Evolutionary conservation across 2,888 invertebrate species (phyloP).

Genomic region (Hartigia nigra): DNA sequence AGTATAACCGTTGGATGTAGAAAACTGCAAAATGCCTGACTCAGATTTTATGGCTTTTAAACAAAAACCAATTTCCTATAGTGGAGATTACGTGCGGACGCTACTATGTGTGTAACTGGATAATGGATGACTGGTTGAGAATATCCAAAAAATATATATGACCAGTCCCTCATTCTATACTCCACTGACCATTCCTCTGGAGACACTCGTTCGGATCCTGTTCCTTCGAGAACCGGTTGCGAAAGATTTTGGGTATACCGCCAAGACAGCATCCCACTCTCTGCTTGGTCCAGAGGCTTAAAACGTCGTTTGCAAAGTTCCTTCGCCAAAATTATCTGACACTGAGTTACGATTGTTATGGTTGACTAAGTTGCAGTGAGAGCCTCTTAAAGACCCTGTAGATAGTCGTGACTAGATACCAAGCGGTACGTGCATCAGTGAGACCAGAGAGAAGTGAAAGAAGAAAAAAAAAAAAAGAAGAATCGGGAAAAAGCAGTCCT

Average conservation of each 20-base stretch:
- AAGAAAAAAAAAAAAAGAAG: not conserved
- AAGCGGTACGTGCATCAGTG: not conserved
- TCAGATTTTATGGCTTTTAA: too few relatives aligned
- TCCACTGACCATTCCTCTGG: constrained; percentile 8
- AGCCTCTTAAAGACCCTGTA: not conserved
- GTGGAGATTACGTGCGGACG: not conserved
- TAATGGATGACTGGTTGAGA: not conserved
- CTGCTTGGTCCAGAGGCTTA: not conserved
- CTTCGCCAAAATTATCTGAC: not conserved
- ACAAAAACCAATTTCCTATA: too few relatives aligned
- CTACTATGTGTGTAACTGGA: not conserved
- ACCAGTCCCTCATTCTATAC: not conserved
- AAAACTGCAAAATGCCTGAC: not conserved
- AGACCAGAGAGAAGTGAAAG: not conserved
- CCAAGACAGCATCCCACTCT: constrained; percentile 1
- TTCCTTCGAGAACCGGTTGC: constrained; percentile 28
- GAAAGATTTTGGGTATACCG: constrained; percentile 12
- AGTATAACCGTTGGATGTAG: not conserved
- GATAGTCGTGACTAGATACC: not conserved
- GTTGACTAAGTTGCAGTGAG: not conserved
- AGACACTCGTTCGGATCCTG: constrained; percentile 21
- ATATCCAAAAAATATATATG: not conserved
- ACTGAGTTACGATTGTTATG: not conserved
- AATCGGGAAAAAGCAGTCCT: not conserved
- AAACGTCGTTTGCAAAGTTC: not conserved